Conservation (phyloP, 2,113 vertebrate species). For the Phyllostomus hastatus region DNA sequence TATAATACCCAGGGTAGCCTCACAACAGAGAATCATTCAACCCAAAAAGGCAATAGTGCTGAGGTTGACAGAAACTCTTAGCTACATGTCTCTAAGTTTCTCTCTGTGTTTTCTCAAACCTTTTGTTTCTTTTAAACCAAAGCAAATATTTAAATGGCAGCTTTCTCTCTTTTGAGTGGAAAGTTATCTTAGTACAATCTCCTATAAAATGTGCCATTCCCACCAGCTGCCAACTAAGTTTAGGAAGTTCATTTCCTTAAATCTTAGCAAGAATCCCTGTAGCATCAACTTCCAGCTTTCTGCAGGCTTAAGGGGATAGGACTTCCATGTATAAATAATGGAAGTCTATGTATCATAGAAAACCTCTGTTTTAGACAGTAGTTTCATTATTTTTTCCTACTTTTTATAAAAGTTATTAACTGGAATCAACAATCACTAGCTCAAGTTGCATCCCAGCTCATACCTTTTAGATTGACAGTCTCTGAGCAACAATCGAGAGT, state of each 20-base stretch:
- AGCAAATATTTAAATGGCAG: neutral
- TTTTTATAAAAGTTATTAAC: neutral
- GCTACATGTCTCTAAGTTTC: neutral
- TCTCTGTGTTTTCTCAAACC: conserved; percentile 20
- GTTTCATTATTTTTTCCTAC: neutral
- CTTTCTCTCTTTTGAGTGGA: neutral
- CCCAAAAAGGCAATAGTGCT: neutral
- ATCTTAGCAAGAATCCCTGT: neutral
- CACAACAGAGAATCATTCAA: neutral
- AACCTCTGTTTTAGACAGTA: neutral
- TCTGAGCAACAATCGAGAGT: neutral
- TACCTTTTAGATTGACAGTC: neutral
- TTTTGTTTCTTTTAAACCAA: neutral
- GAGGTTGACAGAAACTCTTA: neutral
- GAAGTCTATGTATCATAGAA: neutral
- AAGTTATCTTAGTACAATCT: neutral
- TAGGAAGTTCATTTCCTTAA: neutral
- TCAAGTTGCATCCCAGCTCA: neutral
- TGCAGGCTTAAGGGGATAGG: neutral
- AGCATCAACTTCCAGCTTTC: neutral
- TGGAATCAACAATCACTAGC: neutral
- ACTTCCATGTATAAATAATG: neutral
- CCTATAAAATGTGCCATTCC: neutral
- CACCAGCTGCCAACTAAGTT: neutral
- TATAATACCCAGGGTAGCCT: accelerated